Evolutionary conservation across 2,888 invertebrate genomes (phyloP).

Genomic region (Raillietiella orientalis): DNA sequence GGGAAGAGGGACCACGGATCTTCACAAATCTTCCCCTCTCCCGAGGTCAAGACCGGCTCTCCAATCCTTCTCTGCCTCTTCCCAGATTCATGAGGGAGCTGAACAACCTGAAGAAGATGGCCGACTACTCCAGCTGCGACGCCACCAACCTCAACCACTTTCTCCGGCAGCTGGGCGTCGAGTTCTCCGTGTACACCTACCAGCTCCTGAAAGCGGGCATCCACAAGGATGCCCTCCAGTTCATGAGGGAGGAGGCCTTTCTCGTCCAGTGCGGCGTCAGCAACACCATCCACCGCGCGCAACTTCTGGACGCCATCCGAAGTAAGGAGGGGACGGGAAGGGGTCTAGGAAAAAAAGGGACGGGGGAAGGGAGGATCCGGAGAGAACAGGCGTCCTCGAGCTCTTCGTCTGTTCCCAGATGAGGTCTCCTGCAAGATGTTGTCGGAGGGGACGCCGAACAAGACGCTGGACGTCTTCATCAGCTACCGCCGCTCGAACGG

Average conservation of each 20-base stretch:
- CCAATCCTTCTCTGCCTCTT: conserved; percentile 2
- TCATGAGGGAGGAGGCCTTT: conserved; percentile 62
- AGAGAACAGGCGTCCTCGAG: too few relatives aligned
- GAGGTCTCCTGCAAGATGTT: not conserved
- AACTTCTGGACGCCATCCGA: conserved; percentile 61
- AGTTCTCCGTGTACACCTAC: conserved; percentile 86
- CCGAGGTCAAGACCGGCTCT: too few relatives aligned
- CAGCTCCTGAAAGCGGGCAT: conserved; percentile 82
- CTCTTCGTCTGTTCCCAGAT: not conserved
- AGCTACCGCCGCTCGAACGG: conserved; percentile 92
- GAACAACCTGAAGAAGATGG: conserved; percentile 70
- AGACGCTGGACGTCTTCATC: conserved; percentile 84
- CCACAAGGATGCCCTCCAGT: conserved; percentile 50
- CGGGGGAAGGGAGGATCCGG: too few relatives aligned
- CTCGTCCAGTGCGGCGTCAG: conserved; percentile 58
- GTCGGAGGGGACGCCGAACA: conserved; percentile 18
- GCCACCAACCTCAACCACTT: conserved; percentile 61
- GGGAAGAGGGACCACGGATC: too few relatives aligned
- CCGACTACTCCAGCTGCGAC: conserved; percentile 82
- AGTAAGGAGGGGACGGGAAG: conserved; percentile 15
- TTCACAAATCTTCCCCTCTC: too few relatives aligned
- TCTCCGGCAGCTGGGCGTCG: conserved; percentile 45
- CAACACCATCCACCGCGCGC: conserved; percentile 74
- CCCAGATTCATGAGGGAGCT: conserved; percentile 61
- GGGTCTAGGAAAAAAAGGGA: too few relatives aligned